These are phyloP conservation scores for Pollenia angustigena DNA, from an alignment of 2,888 invertebrate genomes.

Conservation along the genomic window DNA sequence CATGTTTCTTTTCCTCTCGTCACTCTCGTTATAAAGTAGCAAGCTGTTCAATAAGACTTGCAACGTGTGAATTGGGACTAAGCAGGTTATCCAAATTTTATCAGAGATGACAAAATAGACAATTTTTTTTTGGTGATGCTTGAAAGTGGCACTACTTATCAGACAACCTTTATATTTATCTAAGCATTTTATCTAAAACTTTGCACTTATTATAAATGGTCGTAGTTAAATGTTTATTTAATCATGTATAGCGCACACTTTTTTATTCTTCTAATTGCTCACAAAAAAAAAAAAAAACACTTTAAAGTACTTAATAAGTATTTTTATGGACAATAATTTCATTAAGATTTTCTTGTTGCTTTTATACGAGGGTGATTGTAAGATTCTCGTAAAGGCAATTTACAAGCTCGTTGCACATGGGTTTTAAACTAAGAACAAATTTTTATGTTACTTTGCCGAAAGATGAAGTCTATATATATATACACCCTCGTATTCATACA, in stretches of 20 bases:
- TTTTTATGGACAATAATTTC: conserved; percentile 4
- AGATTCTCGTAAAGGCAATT: no score
- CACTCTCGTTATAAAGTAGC: no score
- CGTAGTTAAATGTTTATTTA: not conserved
- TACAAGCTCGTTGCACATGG: no score
- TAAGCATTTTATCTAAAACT: conserved; percentile 1
- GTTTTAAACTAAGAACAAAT: no score
- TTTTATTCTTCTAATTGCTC: not conserved
- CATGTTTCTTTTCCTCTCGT: no score
- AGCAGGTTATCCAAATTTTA: no score
- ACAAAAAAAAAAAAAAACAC: not conserved
- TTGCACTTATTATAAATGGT: not conserved
- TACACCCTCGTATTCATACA: no score
- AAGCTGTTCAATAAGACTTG: no score
- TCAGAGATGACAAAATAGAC: no score
- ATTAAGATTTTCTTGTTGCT: not conserved
- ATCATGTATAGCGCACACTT: not conserved
- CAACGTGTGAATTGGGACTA: no score
- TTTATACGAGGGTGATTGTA: not conserved
- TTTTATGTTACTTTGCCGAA: no score
- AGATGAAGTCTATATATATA: no score
- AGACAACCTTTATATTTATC: conserved; percentile 6
- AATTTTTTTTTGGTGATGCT: not conserved
- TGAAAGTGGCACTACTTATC: not conserved
- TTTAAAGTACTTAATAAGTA: not conserved